phyloP scores from a whole-genome alignment of 2,888 invertebrate genomes.

The Pristionchus fissidentatus region DNA sequence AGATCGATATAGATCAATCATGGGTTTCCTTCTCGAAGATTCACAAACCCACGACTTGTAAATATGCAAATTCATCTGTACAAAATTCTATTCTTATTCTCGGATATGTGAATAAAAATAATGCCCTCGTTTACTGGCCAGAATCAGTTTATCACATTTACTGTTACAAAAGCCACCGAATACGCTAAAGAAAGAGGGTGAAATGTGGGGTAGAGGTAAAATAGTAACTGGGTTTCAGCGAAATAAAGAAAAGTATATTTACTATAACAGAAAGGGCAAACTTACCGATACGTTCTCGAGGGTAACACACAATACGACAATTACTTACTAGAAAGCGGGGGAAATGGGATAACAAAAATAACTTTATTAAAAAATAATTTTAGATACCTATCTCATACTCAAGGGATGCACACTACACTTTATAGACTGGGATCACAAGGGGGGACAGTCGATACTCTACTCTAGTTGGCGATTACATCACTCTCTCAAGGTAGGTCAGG shows the following conservation, averaged over 20 bases:
- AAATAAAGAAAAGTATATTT: neutral
- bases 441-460: neutral
- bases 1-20: slow-evolving; percentile 29
- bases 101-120: no score
- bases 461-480: neutral
- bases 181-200: neutral
- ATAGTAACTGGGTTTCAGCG: slow-evolving; percentile 17
- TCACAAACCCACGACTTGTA: slow-evolving; percentile 25
- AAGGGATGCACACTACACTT: neutral
- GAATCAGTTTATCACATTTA: neutral
- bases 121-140: neutral
- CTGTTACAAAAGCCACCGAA: neutral
- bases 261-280: neutral
- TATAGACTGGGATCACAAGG: neutral
- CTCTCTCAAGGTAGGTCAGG: neutral
- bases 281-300: neutral
- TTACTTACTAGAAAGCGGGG: neutral
- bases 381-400: neutral
- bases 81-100: no score
- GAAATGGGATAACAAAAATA: neutral
- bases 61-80: slow-evolving; percentile 11
- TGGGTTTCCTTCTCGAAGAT: slow-evolving; percentile 26
- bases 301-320: slow-evolving; percentile 12
- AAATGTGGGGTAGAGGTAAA: neutral
- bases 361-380: no score